Conservation (phyloP, 2,113 vertebrate genomes). For the Clupea harengus region DNA sequence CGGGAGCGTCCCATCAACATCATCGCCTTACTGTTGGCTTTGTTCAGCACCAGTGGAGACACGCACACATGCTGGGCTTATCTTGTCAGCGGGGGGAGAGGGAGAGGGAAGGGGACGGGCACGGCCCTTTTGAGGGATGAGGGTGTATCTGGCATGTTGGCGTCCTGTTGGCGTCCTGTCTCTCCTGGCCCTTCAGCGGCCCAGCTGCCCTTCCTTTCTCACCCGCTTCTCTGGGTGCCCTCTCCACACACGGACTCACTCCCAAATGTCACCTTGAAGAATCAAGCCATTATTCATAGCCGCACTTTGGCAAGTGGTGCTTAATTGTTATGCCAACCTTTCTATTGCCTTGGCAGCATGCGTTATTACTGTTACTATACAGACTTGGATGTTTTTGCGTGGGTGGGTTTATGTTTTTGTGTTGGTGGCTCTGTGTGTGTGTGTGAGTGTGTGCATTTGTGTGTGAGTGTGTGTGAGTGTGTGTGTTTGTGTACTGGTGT, state of each 20-base stretch:
- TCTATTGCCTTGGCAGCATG: constrained; percentile 39
- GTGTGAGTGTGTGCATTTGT: background rate
- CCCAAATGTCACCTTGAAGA: constrained; percentile 57
- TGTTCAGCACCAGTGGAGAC: constrained; percentile 3
- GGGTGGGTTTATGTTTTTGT: background rate
- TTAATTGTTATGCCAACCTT: constrained; percentile 42
- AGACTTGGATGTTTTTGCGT: constrained; percentile 9
- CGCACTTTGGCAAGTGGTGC: constrained; percentile 39
- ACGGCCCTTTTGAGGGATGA: background rate
- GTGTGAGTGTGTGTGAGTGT: background rate
- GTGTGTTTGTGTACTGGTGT: background rate
- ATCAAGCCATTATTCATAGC: constrained; percentile 53
- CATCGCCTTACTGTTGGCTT: background rate
- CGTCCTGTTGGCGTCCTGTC: background rate
- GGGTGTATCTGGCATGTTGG: background rate
- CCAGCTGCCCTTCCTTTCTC: background rate
- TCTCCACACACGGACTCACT: constrained; percentile 47
- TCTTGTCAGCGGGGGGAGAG: background rate
- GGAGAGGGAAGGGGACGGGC: background rate
- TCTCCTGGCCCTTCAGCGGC: background rate
- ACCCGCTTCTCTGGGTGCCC: constrained; percentile 13
- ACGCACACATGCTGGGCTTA: background rate
- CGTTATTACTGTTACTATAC: constrained; percentile 23
- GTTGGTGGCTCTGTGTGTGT: background rate
- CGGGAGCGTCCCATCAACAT: background rate